Percentiles rank a stretch among this genome's conserved stretches.
Conservation (phyloP, 1,140 invertebrate genomes). For the Drosophila varians region DNA sequence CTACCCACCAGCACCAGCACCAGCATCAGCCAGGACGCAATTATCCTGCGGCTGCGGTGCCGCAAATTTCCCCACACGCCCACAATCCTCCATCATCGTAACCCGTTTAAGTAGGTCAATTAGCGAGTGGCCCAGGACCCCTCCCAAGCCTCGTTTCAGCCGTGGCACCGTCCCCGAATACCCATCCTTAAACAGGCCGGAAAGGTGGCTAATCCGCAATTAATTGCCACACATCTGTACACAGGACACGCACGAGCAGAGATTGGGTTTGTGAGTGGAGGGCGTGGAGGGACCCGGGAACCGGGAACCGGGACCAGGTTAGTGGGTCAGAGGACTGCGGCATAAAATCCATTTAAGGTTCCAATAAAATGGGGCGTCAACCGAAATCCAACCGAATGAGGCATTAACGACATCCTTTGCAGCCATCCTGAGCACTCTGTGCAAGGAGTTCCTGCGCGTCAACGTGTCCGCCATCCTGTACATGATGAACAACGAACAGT, state of each 20-base stretch:
- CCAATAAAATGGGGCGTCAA: neutral
- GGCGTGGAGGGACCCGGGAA: too few species aligned
- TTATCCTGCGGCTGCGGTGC: conserved; percentile 19
- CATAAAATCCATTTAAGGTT: neutral
- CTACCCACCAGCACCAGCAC: neutral
- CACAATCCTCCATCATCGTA: conserved; percentile 1
- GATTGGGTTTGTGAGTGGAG: neutral
- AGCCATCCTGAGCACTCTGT: conserved; percentile 93
- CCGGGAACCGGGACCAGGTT: too few species aligned
- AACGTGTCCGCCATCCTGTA: conserved; percentile 96
- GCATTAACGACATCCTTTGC: conserved; percentile 71
- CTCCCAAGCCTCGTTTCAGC: neutral
- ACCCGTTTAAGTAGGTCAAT: conserved; percentile 61
- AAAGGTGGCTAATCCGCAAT: conserved; percentile 72
- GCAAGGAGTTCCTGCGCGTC: conserved; percentile 93
- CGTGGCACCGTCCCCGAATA: neutral
- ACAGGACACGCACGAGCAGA: conserved; percentile 56
- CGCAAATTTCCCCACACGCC: neutral
- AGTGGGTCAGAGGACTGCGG: conserved; percentile 6
- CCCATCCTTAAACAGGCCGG: conserved; percentile 27
- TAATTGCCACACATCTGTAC: conserved; percentile 73
- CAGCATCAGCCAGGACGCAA: conserved; percentile 41
- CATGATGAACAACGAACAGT: conserved; percentile 95
- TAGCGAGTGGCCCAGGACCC: conserved; percentile 27
- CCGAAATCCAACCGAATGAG: neutral